A percentile compares a stretch with the other conserved stretches of the same genome.
phyloP scores from a whole-genome alignment of 1,140 invertebrate genomes.

The Drosophila nigromelanica region DNA sequence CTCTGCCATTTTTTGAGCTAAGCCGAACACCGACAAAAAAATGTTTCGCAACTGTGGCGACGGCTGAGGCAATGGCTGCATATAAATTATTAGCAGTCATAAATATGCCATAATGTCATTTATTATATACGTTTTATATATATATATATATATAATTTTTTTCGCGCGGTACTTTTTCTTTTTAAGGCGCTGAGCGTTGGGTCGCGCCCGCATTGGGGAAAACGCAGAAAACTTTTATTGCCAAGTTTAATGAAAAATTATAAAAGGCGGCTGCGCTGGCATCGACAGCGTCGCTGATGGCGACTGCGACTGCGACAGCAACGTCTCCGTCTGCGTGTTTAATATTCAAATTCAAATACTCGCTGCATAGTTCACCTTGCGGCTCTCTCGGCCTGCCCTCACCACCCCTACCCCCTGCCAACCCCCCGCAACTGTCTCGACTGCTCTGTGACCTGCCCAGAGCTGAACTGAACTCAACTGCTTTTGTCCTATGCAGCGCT shows the following conservation, averaged over 20 bases:
- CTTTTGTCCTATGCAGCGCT: slow-evolving; percentile 30
- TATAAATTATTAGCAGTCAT: slow-evolving; percentile 82
- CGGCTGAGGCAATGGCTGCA: slow-evolving; percentile 57
- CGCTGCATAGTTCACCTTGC: slow-evolving; percentile 70
- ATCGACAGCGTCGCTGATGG: slow-evolving; percentile 27
- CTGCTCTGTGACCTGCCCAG: slow-evolving; percentile 12
- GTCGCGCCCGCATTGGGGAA: slow-evolving; percentile 62
- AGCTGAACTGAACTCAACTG: slow-evolving; percentile 14
- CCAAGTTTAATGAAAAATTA: slow-evolving; percentile 82
- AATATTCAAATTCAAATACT: slow-evolving; percentile 63
- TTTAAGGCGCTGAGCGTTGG: slow-evolving; percentile 26
- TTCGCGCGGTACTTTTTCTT: slow-evolving; percentile 53
- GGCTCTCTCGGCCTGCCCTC: slow-evolving; percentile 21
- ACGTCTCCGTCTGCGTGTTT: slow-evolving; percentile 36
- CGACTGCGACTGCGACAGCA: slow-evolving; percentile 14
- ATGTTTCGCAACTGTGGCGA: slow-evolving; percentile 48
- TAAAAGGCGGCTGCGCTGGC: slow-evolving; percentile 69
- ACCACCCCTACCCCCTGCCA: background rate
- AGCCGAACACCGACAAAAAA: slow-evolving; percentile 26
- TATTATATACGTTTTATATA: slow-evolving; percentile 76
- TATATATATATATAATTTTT: slow-evolving; percentile 30
- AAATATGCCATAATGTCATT: slow-evolving; percentile 82
- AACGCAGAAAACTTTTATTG: slow-evolving; percentile 77
- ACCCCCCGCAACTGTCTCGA: background rate
- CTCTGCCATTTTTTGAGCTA: slow-evolving; percentile 31